Conservation (phyloP, 2,113 vertebrate species). For the Myocastor coypus region DNA sequence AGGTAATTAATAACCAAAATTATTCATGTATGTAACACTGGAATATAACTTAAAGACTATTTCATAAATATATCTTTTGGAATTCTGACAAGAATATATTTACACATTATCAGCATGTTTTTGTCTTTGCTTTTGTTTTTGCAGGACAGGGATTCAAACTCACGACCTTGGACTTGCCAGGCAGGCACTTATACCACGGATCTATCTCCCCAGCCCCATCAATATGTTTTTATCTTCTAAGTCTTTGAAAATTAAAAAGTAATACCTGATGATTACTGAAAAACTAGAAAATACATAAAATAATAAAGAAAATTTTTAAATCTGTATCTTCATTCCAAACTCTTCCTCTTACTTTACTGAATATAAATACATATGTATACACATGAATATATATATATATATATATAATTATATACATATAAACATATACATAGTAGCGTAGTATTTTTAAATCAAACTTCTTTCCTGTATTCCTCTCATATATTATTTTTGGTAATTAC, state of each 20-base stretch:
- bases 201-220: no score
- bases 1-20: not conserved
- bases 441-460: not conserved
- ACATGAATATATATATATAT: not conserved
- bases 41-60: not conserved
- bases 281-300: not conserved
- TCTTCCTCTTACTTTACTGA: not conserved
- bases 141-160: no score
- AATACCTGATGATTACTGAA: not conserved
- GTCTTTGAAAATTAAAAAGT: not conserved
- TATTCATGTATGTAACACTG: not conserved
- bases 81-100: not conserved
- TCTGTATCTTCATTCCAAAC: not conserved
- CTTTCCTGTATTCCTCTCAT: not conserved
- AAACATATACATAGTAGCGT: no score
- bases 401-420: not conserved
- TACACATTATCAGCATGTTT: not conserved
- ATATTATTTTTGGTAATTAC: not conserved
- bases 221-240: not conserved
- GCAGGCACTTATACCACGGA: no score
- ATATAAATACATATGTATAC: not conserved
- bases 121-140: no score
- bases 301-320: not conserved
- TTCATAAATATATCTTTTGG: not conserved
- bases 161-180: no score